These are phyloP conservation scores for Beroe forskalii DNA, from an alignment of 37 sponge, comb jelly and placozoan species.

Conservation along the genomic window DNA sequence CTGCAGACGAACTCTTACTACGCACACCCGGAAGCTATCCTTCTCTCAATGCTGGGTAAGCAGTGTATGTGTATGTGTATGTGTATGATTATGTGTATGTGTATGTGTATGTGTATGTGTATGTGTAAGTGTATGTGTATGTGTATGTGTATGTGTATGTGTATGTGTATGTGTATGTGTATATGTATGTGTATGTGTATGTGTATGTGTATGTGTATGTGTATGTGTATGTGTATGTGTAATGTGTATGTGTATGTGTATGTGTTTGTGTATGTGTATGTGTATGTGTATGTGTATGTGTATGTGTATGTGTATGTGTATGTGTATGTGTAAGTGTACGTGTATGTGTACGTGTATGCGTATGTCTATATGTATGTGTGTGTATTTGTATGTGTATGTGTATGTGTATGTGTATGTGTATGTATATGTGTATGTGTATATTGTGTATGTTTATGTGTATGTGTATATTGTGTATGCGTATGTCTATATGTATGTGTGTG, in stretches of 20 bases:
- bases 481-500: too few relatives aligned
- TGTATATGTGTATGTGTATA: too few relatives aligned
- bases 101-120: background rate
- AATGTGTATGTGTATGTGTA: background rate
- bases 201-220: background rate
- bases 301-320: background rate
- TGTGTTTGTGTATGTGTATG: background rate
- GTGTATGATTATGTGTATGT: too few relatives aligned
- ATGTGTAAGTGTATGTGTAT: background rate
- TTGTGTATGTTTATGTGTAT: too few relatives aligned
- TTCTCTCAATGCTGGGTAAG: constrained; percentile 5
- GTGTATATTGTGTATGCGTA: too few relatives aligned
- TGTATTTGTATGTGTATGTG: too few relatives aligned
- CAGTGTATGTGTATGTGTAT: background rate
- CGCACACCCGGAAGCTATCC: background rate
- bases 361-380: too few relatives aligned
- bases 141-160: background rate
- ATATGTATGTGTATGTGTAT: background rate
- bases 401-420: too few relatives aligned
- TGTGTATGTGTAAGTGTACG: background rate
- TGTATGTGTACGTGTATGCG: background rate
- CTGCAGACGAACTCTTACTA: background rate
- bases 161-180: background rate
- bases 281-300: background rate
- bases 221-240: too few relatives aligned